These are phyloP conservation scores for Acronicta aceris DNA, from an alignment of 2,888 invertebrate species.

Conservation along the genomic window DNA sequence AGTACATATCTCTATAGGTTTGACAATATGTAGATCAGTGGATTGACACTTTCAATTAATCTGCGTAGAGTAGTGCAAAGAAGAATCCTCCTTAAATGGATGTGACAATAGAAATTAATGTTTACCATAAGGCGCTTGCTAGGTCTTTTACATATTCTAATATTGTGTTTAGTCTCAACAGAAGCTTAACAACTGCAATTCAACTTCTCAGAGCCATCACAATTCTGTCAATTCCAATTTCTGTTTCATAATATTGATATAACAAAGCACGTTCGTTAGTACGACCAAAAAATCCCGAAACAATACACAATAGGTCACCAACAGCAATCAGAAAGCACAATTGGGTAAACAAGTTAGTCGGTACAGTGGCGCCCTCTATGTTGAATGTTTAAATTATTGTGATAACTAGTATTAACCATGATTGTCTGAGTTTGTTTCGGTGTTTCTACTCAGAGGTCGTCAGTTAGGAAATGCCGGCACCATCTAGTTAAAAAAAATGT, in stretches of 20 bases:
- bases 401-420: too few species aligned
- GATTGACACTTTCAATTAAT: too few species aligned
- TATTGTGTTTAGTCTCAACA: background rate
- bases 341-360: conserved; percentile 4
- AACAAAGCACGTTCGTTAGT: conserved; percentile 5
- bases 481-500: too few species aligned
- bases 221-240: background rate
- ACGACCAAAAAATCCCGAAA: conserved; percentile 3
- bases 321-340: conserved; percentile 10
- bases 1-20: too few species aligned
- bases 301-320: conserved; percentile 10
- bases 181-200: background rate
- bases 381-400: background rate
- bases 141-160: background rate
- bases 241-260: background rate
- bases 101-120: too few species aligned
- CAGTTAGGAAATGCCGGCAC: too few species aligned
- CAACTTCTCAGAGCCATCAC: background rate
- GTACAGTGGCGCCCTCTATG: background rate
- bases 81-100: too few species aligned
- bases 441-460: too few species aligned
- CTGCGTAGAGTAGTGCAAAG: too few species aligned
- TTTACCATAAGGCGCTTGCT: too few species aligned
- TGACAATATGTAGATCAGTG: too few species aligned
- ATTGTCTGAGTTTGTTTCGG: too few species aligned